Base-by-base conservation (phyloP, 2,113 vertebrate genomes). In the Ia io region DNA sequence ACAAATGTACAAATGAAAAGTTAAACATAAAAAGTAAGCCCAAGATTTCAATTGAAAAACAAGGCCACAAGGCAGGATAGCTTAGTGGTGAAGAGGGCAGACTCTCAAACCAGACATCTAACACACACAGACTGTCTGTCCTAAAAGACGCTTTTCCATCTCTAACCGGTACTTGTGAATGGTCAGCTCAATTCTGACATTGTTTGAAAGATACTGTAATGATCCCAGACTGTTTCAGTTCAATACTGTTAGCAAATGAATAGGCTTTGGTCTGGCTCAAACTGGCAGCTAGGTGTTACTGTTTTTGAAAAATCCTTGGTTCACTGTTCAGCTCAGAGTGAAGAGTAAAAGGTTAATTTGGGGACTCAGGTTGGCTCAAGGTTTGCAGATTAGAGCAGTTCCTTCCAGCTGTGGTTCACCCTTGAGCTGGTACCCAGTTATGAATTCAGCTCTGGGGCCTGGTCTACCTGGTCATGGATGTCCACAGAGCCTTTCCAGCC, bases 221-320 rank as follows among this genome's bases (percentile, higher is more conserved):
- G 96, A 96, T 95, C 92, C 90, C 42, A 44, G 85, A 95, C 88
- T 94, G 95, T 97, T 97, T 90, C 95, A 95, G 95, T 84, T 97
- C 95, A 94, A 88, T 86, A 96, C 90, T 95, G 97, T 78, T 28
- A 93, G 90, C 94, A 97, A 97, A 97, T 88, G 92, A 96, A 96
- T 74, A 96, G 93, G 82, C 85, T 96, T 96, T 92, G 84, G 53
- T 86, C 93, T 96, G 71, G 67, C 94, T 96, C 92, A 93, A 79
- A 93, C 84, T 90, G 90, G 67, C 95, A 92, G 78, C 95, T 74
- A 88, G 77, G 88, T 96, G 92, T 88, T 94, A 79, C 92, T 90
- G 67, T 93, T 95, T 95, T 95, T 93, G 90, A 96, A 91, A 95
- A 93, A 73, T 96, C 67, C 53, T 94, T 96, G 90, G 88, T 96